phyloP scores from a whole-genome alignment of 92 coral and sea anemone genomes.

The Porites evermanni region DNA sequence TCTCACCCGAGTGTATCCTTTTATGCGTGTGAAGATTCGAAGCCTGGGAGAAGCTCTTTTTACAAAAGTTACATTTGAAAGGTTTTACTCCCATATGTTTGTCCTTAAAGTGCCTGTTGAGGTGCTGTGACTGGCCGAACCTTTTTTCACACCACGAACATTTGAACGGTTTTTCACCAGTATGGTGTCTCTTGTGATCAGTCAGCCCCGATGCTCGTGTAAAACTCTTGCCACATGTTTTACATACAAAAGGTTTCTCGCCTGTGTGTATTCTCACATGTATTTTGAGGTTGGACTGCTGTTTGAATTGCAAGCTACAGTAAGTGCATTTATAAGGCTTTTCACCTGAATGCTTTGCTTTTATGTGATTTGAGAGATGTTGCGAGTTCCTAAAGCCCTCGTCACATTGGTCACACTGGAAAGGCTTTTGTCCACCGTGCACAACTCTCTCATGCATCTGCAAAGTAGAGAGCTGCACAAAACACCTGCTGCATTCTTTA shows the following conservation, averaged over 20 bases:
- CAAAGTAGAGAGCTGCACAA: neutral
- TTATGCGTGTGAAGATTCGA: neutral
- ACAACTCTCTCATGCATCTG: neutral
- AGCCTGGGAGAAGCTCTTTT: neutral
- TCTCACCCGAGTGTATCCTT: neutral
- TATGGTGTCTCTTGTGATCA: neutral
- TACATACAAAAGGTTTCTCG: neutral
- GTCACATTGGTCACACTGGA: neutral
- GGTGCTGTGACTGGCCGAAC: neutral
- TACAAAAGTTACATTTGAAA: neutral
- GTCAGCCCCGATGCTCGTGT: neutral
- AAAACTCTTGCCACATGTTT: neutral
- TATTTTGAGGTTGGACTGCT: neutral
- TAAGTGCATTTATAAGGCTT: neutral
- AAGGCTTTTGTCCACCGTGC: neutral
- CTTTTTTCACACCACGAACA: neutral
- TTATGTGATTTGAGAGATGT: neutral
- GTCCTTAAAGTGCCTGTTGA: neutral
- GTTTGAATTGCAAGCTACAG: neutral
- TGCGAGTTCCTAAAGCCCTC: neutral
- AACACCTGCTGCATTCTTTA: neutral
- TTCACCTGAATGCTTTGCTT: neutral
- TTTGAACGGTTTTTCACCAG: neutral
- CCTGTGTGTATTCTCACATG: neutral
- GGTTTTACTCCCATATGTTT: neutral